phyloP scores from a whole-genome alignment of 2,888 invertebrate species.

The Clanis bilineata region DNA sequence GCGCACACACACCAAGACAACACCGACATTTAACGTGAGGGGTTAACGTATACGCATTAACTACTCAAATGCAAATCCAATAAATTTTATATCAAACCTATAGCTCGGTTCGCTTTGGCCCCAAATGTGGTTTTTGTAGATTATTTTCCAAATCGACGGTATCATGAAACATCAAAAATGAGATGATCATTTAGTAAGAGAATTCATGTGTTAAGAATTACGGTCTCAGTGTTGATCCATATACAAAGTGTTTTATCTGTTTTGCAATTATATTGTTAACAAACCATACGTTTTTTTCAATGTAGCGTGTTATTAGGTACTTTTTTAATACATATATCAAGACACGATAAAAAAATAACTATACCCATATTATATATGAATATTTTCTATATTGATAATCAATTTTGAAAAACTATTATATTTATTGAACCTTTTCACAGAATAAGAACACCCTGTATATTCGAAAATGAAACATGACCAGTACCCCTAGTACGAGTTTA shows the following conservation, averaged over 20 bases:
- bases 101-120: slow-evolving; percentile 75
- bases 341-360: no score
- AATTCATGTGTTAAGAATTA: slow-evolving; percentile 5
- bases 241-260: background rate
- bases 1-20: background rate
- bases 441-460: slow-evolving; percentile 19
- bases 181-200: slow-evolving; percentile 52
- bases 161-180: slow-evolving; percentile 78
- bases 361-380: no score
- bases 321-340: no score
- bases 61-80: slow-evolving; percentile 71
- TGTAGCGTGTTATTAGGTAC: no score
- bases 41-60: slow-evolving; percentile 48
- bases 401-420: no score
- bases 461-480: slow-evolving; percentile 19
- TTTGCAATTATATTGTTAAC: no score
- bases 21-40: background rate
- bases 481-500: no score
- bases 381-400: no score
- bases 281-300: no score
- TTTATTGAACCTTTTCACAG: background rate
- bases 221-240: background rate
- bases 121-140: slow-evolving; percentile 57
- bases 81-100: slow-evolving; percentile 78
- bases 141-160: slow-evolving; percentile 67